Conservation (phyloP, 92 coral and sea anemone species). For the Phymanthus crucifer region DNA sequence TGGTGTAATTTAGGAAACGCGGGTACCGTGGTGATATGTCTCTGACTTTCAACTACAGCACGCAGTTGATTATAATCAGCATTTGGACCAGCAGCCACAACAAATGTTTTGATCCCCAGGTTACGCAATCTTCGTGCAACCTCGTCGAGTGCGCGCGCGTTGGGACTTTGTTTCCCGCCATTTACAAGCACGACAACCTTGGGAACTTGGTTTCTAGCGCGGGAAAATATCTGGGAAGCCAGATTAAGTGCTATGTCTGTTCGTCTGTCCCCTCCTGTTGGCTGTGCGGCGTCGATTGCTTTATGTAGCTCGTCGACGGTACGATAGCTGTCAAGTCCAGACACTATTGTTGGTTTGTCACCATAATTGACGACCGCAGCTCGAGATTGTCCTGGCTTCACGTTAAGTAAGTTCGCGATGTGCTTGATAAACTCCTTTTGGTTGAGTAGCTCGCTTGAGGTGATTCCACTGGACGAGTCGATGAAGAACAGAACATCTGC, state of each 20-base stretch:
- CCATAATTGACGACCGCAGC: slow-evolving; percentile 63
- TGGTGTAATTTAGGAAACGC: slow-evolving; percentile 21
- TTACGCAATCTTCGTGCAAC: slow-evolving; percentile 44
- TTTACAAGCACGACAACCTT: slow-evolving; percentile 78
- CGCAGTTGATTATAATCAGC: slow-evolving; percentile 30
- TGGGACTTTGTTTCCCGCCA: slow-evolving; percentile 62
- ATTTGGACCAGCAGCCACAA: slow-evolving; percentile 37
- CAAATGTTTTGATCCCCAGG: slow-evolving; percentile 44
- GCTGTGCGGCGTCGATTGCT: slow-evolving; percentile 40
- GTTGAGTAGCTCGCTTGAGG: slow-evolving; percentile 20
- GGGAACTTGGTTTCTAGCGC: slow-evolving; percentile 66
- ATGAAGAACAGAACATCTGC: slow-evolving; percentile 58
- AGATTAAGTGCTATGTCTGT: slow-evolving; percentile 48
- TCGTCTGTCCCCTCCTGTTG: slow-evolving; percentile 54
- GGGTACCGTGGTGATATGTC: slow-evolving; percentile 26
- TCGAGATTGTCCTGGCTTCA: slow-evolving; percentile 44
- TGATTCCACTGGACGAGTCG: slow-evolving; percentile 56
- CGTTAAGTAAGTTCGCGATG: slow-evolving; percentile 47
- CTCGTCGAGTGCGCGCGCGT: slow-evolving; percentile 38
- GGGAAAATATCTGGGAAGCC: slow-evolving; percentile 40
- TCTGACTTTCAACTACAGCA: slow-evolving; percentile 35
- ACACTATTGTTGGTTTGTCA: slow-evolving; percentile 35
- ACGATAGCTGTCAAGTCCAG: slow-evolving; percentile 34
- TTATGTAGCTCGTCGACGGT: slow-evolving; percentile 24
- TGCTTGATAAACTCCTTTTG: slow-evolving; percentile 50